Conservation (phyloP, 2,797 vertebrate species). For the Anabas testudineus region DNA sequence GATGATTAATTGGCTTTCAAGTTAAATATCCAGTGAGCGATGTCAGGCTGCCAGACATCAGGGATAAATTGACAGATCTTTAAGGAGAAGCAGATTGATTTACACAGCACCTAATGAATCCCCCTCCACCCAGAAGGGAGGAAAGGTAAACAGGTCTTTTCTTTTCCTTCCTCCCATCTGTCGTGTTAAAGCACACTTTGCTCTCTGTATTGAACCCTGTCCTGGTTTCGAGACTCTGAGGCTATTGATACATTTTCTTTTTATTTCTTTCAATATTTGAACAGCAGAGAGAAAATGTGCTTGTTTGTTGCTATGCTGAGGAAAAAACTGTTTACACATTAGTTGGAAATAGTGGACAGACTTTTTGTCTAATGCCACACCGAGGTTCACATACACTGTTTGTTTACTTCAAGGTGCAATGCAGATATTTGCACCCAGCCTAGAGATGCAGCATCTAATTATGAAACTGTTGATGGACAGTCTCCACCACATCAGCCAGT, state of each 20-base stretch:
- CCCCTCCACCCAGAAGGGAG: constrained; percentile 81
- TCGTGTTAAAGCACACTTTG: constrained; percentile 54
- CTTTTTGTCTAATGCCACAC: no score
- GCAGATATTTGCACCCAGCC: no score
- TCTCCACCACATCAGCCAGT: no score
- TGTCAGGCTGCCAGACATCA: constrained; percentile 87
- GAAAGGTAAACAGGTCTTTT: constrained; percentile 85
- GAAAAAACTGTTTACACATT: neutral
- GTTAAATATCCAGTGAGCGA: constrained; percentile 88
- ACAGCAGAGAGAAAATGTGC: constrained; percentile 1
- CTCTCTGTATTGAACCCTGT: constrained; percentile 57
- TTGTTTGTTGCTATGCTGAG: constrained; percentile 1
- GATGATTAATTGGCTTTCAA: constrained; percentile 91
- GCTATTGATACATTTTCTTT: constrained; percentile 31
- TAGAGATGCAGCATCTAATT: no score
- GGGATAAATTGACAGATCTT: constrained; percentile 87
- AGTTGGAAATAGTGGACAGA: neutral
- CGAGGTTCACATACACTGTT: neutral
- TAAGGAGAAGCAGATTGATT: constrained; percentile 89
- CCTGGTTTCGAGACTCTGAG: constrained; percentile 40
- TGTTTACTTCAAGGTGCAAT: no score
- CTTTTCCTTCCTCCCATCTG: constrained; percentile 66
- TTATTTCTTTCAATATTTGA: constrained; percentile 1
- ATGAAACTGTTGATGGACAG: no score
- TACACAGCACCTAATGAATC: constrained; percentile 87